Base-by-base conservation (phyloP, 2,113 vertebrate species). In the Callaeas wilsoni region DNA sequence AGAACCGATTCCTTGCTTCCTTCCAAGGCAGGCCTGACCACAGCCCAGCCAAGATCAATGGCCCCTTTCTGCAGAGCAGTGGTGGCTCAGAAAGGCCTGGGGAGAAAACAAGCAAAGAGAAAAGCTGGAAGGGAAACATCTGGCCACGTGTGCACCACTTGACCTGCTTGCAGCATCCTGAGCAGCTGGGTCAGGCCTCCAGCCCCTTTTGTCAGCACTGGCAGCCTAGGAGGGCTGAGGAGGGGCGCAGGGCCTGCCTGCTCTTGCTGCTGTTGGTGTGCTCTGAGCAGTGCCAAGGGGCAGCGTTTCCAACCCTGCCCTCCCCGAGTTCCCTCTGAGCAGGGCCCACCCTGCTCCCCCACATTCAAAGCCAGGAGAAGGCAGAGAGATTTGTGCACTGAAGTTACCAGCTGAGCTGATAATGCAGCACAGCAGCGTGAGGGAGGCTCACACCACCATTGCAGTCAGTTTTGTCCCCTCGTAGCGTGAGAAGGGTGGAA, bases 121-220 rank as follows among this genome's bases (percentile, higher is more conserved):
- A 60, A 39, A 69, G 46, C 55, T 86, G 60, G 13, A 62, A 68
- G 77, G 87, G 91, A 92, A 91, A 68, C 15, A 5, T 62, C 22
- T 50, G 65, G 37, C 42, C 78, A 76, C 4, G 0, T 56, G 63
- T 57, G 20, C 68, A 53, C 20, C 50, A 20, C 26, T 74, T 95
- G 91, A 91, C 89, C 89, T 91, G 60, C 50, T 91, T 84, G 35
- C 68, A 92, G 87, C 94, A 87, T 84, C 87, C 93, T 77, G 89
- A 93, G 77, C 35, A 70, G 21, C 71, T 6, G 1, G 69, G 64
- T 32, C 84, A 87, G 77, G 33, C 16, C 70, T 76, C 29, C n/a
- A 76, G 39, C 55, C 35, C 56, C 29, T 67, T n/a, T 7, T 29
- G 59, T 82, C 71, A 90, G 75, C 57, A 25, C 62, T 13, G 1